These are phyloP conservation scores for Sphaeramia orbicularis DNA, from an alignment of 2,797 vertebrate genomes.

Conservation along the genomic window DNA sequence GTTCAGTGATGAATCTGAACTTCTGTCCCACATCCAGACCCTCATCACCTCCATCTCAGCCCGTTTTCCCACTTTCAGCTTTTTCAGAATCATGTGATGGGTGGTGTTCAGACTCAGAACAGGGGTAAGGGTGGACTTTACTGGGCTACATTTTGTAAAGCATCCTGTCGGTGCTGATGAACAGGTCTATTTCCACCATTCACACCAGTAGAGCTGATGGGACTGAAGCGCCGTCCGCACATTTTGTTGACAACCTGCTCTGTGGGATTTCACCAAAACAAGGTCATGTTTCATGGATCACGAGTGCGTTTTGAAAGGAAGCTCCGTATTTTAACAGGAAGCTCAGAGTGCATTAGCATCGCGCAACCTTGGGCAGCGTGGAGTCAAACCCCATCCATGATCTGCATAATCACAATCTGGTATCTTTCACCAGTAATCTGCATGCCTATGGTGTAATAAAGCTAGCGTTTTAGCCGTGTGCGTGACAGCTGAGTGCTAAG, in stretches of 20 bases:
- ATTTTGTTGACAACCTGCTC: neutral
- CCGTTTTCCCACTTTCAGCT: too few relatives aligned
- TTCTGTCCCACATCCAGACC: too few relatives aligned
- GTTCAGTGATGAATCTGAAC: too few relatives aligned
- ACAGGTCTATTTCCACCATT: too few relatives aligned
- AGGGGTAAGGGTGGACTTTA: too few relatives aligned
- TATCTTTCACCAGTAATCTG: conserved; percentile 37
- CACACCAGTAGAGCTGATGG: too few relatives aligned
- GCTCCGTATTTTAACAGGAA: neutral
- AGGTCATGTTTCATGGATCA: neutral
- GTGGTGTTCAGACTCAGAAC: too few relatives aligned
- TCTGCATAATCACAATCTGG: conserved; percentile 26
- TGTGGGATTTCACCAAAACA: conserved; percentile 1
- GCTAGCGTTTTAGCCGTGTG: conserved; percentile 18
- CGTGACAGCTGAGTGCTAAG: conserved; percentile 52
- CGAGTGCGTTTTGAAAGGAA: conserved; percentile 2
- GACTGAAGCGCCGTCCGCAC: too few relatives aligned
- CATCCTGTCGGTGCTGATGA: too few relatives aligned
- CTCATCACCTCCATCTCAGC: too few relatives aligned
- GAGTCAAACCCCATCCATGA: conserved; percentile 20
- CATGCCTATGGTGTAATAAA: conserved; percentile 53
- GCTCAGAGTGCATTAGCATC: neutral
- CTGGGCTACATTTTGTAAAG: too few relatives aligned
- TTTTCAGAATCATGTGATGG: too few relatives aligned
- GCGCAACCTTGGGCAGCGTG: conserved; percentile 9